phyloP scores from a whole-genome alignment of 2,888 invertebrate species.

The Drosophila anceps region DNA sequence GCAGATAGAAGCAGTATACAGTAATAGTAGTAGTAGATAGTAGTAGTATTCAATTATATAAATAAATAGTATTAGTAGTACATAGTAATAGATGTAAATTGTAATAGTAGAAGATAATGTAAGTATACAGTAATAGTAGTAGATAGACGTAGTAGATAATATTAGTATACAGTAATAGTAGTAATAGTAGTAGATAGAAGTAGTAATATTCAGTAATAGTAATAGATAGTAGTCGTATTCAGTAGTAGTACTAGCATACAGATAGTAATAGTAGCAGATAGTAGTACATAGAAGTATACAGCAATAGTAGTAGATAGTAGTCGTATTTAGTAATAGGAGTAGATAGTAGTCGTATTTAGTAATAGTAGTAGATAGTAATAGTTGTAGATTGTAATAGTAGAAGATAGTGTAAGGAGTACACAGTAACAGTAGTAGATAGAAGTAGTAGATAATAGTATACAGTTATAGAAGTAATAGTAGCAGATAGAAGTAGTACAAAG shows the following conservation, averaged over 20 bases:
- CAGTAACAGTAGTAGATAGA: too few species aligned
- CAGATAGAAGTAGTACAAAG: not conserved
- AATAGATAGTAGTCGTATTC: not conserved
- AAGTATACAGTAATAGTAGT: too few species aligned
- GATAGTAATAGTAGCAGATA: not conserved
- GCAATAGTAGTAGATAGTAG: not conserved
- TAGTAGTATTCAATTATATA: not conserved
- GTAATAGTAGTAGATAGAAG: not conserved
- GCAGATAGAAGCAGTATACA: not conserved
- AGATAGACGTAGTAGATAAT: too few species aligned
- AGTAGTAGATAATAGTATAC: too few species aligned
- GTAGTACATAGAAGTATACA: not conserved
- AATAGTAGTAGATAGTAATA: not conserved
- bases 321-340: not conserved
- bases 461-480: too few species aligned
- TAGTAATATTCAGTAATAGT: not conserved
- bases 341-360: not conserved
- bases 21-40: not conserved
- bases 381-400: too few species aligned
- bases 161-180: too few species aligned
- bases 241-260: not conserved
- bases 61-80: not conserved
- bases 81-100: not conserved
- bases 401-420: too few species aligned
- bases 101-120: too few species aligned